Evolutionary conservation across 2,113 vertebrate species (phyloP).

Genomic region (Paramisgurnus dabryanus): DNA sequence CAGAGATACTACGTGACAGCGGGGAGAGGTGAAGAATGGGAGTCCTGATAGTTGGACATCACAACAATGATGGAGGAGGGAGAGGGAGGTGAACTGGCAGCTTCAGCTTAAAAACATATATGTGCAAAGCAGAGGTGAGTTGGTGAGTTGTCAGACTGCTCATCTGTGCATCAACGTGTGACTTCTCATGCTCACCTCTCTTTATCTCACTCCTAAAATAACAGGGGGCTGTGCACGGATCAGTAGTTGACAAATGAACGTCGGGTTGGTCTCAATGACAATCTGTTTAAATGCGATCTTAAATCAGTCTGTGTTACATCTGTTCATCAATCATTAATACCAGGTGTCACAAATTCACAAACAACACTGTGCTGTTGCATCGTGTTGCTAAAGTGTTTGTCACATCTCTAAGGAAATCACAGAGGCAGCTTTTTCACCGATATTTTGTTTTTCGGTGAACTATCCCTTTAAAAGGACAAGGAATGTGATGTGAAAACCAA

Average conservation of each 20-base stretch:
- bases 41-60: constrained; percentile 40
- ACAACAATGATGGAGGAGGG: constrained; percentile 40
- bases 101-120: constrained; percentile 17
- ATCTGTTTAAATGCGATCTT: constrained; percentile 8
- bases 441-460: no score
- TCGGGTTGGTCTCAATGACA: constrained; percentile 11
- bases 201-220: constrained; percentile 18
- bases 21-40: constrained; percentile 15
- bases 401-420: no score
- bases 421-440: no score
- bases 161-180: constrained; percentile 20
- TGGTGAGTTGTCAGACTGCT: neutral
- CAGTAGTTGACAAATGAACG: constrained; percentile 17
- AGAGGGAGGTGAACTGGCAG: neutral
- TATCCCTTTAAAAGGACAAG: no score
- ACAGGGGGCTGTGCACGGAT: constrained; percentile 8
- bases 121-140: constrained; percentile 1
- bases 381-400: no score
- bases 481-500: no score
- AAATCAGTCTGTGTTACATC: neutral
- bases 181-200: constrained; percentile 4
- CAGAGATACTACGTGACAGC: constrained; percentile 16
- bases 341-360: no score
- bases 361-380: no score
- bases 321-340: no score